Evolutionary conservation across 2,888 invertebrate species (phyloP), one percentile per base, ranked within the genome.

Genomic region (Tenthredo notha): DNA sequence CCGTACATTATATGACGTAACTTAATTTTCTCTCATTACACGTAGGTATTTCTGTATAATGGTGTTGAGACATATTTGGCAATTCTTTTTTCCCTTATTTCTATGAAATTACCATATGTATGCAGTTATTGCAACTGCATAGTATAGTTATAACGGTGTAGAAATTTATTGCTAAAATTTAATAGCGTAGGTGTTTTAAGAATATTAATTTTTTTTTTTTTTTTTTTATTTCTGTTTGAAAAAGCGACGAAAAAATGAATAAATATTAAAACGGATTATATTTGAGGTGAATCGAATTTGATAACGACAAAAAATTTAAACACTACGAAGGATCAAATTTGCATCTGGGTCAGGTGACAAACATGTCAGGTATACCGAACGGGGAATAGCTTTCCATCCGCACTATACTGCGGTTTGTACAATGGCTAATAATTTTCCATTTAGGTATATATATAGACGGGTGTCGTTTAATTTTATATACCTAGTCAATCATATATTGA

Each of bases 301-400:
- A 61, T 9, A 61, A 61, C 12, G 10, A 25, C 0, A 25, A 61
- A 61, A 25, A 21, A 12, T 61, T 61, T 25, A 61, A 61, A 61
- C 61, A 25, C 61, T 25, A 12, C 25, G 61, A 15, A 43, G 43
- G 72, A 74, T 74, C 21, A 25, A 40, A 74, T 74, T 74, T 74
- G 72, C 37, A 74, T 74, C n/a, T 74, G 40, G 72, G 72, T 74
- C 72, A 74, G 72, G 40, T 74, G 72, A 74, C 72, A 74, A 74
- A 43, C 72, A 21, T 74, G 72, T 67, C 15, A 74, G 43, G 72
- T 40, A 74, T 74, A 43, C n/a, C n/a, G 12, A 21, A 43, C 72
- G 33, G 67, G 25, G 67, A 33, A 74, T 43, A 74, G 72, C 72
- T 74, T 74, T 74, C 72, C 72, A 74, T 74, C 72, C 43, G 72